phyloP scores from a whole-genome alignment of 2,113 vertebrate genomes.

The Collichthys lucidus region DNA sequence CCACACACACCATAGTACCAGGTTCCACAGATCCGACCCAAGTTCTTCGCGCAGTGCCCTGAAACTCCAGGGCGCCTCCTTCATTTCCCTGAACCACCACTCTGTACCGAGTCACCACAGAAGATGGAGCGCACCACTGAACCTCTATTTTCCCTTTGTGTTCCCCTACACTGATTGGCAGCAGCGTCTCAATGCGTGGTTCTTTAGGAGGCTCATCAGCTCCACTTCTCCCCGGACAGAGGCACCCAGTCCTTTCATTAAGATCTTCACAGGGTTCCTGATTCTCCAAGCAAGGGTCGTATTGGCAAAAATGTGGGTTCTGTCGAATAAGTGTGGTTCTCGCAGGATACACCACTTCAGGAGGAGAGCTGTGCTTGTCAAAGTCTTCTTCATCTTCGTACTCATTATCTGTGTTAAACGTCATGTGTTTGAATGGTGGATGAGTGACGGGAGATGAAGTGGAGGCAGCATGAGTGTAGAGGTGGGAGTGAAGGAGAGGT shows the following conservation, averaged over 20 bases:
- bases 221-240: conserved; percentile 81
- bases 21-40: conserved; percentile 61
- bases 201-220: conserved; percentile 45
- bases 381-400: neutral
- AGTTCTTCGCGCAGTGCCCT: conserved; percentile 41
- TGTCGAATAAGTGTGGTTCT: neutral
- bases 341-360: neutral
- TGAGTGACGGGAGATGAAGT: conserved; percentile 52
- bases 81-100: conserved; percentile 64
- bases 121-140: conserved; percentile 84
- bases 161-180: conserved; percentile 33
- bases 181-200: conserved; percentile 69
- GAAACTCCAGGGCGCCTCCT: conserved; percentile 21
- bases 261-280: conserved; percentile 71
- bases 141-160: conserved; percentile 66
- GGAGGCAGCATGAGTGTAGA: conserved; percentile 42
- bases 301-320: conserved; percentile 46
- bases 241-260: conserved; percentile 54
- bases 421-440: conserved; percentile 40
- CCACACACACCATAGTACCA: conserved; percentile 81
- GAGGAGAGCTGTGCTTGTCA: neutral
- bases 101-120: conserved; percentile 76
- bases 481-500: conserved; percentile 39
- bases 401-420: neutral
- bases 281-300: conserved; percentile 75